Evolutionary conservation across 2,888 invertebrate genomes (phyloP), one percentile per base, ranked within the genome.

Genomic region (Crematogaster levior): DNA sequence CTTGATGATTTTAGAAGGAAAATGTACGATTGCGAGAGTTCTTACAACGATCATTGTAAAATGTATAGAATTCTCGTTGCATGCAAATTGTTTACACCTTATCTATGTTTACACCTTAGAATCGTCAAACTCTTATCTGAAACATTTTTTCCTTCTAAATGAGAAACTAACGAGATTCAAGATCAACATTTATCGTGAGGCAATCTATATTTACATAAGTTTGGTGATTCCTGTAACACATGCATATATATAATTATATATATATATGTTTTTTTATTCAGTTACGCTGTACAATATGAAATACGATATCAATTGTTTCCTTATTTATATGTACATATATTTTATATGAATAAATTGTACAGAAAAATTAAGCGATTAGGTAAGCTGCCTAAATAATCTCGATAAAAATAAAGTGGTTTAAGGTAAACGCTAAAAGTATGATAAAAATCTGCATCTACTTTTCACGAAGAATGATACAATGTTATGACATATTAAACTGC

Each of bases 251-350:
- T n/a, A n/a, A n/a, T n/a, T n/a, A n/a, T n/a, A n/a, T n/a, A n/a
- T n/a, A n/a, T n/a, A n/a, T n/a, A n/a, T n/a, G n/a, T 65, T 75
- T 53, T 70, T 77, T 77, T 56, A 56, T 53, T 79, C 34, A 21
- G 30, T 79, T 77, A 56, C 12, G 18, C 6, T 70, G 43, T 79
- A 56, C 34, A 56, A 56, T 70, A 77, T 56, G 24, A 10, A 68
- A 27, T 18, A 30, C 12, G 9, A 68, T 68, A 48, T 77, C 30
- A 40, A 66, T 0, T 15, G 27, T 65, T 65, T 65, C 27, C 40
- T 77, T 77, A 77, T 68, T 70, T 77, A 66, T 79, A 56, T 79
- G 72, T 72, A 79, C 43, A 77, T 79, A 77, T 77, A 70, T 79
- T 79, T 70, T 70, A 51, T 79, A 56, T 79, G 72, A 79, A 79